phyloP scores from a whole-genome alignment of 2,888 invertebrate genomes.

The Rotaria magnacalcarata region DNA sequence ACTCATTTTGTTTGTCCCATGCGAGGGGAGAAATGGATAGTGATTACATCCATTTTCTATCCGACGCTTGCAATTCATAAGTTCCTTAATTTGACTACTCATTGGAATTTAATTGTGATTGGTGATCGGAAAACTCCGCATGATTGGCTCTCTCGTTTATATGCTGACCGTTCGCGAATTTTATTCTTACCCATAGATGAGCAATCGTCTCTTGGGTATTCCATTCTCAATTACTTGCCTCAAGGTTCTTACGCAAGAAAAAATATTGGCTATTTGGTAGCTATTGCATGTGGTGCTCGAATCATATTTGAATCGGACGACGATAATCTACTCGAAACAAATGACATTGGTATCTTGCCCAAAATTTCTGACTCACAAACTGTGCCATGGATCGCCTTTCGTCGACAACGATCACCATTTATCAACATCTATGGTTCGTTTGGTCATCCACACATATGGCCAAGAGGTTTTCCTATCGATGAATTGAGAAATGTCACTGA shows the following conservation, averaged over 20 bases:
- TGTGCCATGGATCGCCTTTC: background rate
- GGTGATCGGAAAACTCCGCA: constrained; percentile 47
- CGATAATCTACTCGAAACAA: constrained; percentile 41
- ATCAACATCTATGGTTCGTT: constrained; percentile 48
- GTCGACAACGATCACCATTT: background rate
- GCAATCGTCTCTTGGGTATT: constrained; percentile 34
- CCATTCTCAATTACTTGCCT: constrained; percentile 45
- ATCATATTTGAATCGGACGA: constrained; percentile 48
- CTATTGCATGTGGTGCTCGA: constrained; percentile 47
- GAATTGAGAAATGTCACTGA: constrained; percentile 46
- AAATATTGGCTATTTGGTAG: constrained; percentile 47
- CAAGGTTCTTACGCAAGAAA: constrained; percentile 46
- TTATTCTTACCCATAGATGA: constrained; percentile 31
- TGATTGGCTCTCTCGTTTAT: constrained; percentile 38
- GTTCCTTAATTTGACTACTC: background rate
- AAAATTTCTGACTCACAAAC: background rate
- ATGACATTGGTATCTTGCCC: background rate
- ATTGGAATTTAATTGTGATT: constrained; percentile 47
- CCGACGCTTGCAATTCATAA: background rate
- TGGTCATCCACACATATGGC: constrained; percentile 52
- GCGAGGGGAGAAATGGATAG: background rate
- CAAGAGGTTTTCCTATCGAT: constrained; percentile 51
- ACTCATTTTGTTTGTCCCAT: background rate
- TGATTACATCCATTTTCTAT: background rate
- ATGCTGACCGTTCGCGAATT: constrained; percentile 36